Evolutionary conservation across 2,113 vertebrate species (phyloP), one percentile per base, ranked within the genome.

Genomic region (Rhipidura dahli): DNA sequence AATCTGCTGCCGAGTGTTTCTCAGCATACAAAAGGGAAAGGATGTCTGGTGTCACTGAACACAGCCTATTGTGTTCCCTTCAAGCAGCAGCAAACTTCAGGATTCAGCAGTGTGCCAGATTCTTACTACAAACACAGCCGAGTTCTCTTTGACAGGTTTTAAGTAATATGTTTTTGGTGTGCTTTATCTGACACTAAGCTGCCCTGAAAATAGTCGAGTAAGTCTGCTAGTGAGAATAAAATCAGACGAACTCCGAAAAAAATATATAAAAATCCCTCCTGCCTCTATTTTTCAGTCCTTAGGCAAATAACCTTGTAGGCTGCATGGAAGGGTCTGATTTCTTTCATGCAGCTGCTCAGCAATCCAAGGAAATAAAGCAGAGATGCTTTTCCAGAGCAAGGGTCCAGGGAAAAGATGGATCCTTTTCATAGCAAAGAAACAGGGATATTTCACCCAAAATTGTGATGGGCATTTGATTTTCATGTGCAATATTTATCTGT

Each of bases 151-250:
- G 89, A 92, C 89, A 84, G 91, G 18, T 92, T 96, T 97, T 96
- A 97, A 97, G 90, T 94, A 92, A 92, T 92, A 92, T 80, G 92
- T 27, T 86, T 95, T 81, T 94, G 54, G 80, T 90, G 13, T 68
- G 83, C 80, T 95, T 94, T 95, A 95, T 96, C 93, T 95, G 94
- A 96, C 94, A 93, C 76, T 92, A 95, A 97, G 93, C 89, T 97
- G 93, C 94, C 93, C 95, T 92, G 95, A 97, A 95, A 97, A 95
- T 89, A 89, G 86, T 66, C 42, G 49, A 91, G 59, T 33, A 63
- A 93, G 80, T 39, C 86, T 94, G 93, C 86, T 81, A 73, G 91
- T 15, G 70, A 82, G 87, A 94, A 93, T 60, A 75, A 91, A 92
- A 96, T 94, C 94, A 97, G 94, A 83, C 79, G 81, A 78, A 64